Evolutionary conservation across 2,113 vertebrate species (phyloP), one percentile per base, ranked within the genome.

Genomic region (Sigmodon hispidus): DNA sequence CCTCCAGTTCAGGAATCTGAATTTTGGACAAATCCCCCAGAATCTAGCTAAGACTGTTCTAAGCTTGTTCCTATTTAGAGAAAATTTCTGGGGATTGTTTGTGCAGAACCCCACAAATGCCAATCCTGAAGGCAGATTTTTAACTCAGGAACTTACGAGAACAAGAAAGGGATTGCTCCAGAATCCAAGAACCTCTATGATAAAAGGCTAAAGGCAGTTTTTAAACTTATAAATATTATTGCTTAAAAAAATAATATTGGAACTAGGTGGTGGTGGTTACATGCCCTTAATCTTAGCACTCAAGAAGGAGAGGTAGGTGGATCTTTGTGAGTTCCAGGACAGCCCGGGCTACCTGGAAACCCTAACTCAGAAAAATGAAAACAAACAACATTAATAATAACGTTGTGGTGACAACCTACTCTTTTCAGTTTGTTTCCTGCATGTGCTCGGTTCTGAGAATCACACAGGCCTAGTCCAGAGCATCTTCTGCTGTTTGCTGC

Each of bases 161-260:
- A 3, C 65, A 87, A 89, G 50, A 75, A 59, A 93, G 63, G 11
- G 59, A 86, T 65, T 45, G 36, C 80, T 81, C 45, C 40, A 59
- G 59, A 89, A 91, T 15, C 63, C 10, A n/a, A 11, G 7, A 72
- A 57, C 24, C 50, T 16, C 24, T 24, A 0, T 43, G 5, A 88
- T 29, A 88, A 92, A 70, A 50, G 83, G 72, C 43, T n/a, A 12
- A 29, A 22, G 70, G 12, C 61, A 65, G 40, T 70, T 93, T 73
- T 83, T 70, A 80, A 95, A 63, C 26, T 45, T 45, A 85, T 50
- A 88, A 88, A 50, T 63, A 57, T 0, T 52, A 52, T 29, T 43
- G 36, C 70, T 88, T 75, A 59, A 79, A 94, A 75, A 90, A 90
- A 73, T 31, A 63, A 45, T 45, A 19, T 63, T 84, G 21, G 22